Evolutionary conservation across 2,113 vertebrate genomes (phyloP).

Genomic region (Bombycilla garrulus): DNA sequence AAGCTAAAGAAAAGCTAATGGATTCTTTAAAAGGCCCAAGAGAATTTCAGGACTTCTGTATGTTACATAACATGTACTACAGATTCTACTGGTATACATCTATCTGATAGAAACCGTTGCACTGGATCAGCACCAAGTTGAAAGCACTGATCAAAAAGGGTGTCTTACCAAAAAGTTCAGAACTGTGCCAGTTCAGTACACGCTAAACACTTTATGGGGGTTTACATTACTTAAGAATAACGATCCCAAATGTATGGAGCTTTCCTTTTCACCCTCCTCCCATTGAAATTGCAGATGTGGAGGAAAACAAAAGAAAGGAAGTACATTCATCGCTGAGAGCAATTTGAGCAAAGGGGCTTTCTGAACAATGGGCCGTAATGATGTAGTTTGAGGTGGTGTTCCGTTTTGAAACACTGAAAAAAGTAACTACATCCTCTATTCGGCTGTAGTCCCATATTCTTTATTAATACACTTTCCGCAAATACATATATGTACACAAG

Average conservation of each 20-base stretch:
- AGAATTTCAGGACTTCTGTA: neutral
- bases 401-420: conserved; percentile 39
- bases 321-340: conserved; percentile 46
- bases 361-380: conserved; percentile 68
- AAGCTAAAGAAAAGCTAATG: neutral
- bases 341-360: conserved; percentile 55
- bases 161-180: neutral
- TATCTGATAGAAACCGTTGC: accelerated
- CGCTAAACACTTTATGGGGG: accelerated
- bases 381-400: conserved; percentile 43
- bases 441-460: neutral
- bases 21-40: neutral
- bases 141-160: neutral
- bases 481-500: accelerated
- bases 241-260: neutral
- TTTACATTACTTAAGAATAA: neutral
- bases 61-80: accelerated
- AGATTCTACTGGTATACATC: neutral
- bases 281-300: conserved; percentile 65
- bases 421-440: conserved; percentile 11
- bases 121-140: neutral
- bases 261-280: conserved; percentile 24
- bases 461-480: neutral
- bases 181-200: neutral
- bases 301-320: conserved; percentile 78